phyloP scores from a whole-genome alignment of 2,888 invertebrate genomes.

The Drosophila eohydei region DNA sequence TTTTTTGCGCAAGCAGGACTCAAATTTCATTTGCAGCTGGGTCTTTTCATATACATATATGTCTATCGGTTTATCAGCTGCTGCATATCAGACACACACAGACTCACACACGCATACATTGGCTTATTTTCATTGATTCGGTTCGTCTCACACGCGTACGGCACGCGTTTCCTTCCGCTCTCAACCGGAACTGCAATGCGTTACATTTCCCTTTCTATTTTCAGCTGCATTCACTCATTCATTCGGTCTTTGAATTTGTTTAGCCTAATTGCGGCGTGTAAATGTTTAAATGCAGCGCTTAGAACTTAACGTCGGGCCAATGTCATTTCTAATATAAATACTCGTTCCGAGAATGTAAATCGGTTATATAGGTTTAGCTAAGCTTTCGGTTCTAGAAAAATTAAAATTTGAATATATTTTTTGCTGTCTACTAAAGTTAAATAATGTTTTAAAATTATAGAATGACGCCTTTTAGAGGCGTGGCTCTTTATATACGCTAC shows the following conservation, averaged over 20 bases:
- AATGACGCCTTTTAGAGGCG: too few species aligned
- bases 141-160: constrained; percentile 60
- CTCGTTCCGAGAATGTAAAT: too few species aligned
- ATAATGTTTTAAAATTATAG: neutral
- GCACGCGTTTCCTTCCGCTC: constrained; percentile 66
- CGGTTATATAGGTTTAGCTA: neutral
- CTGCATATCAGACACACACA: constrained; percentile 13
- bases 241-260: constrained; percentile 37
- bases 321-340: constrained; percentile 29
- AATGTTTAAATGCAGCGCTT: constrained; percentile 47
- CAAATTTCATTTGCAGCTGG: constrained; percentile 55
- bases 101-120: neutral
- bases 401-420: neutral
- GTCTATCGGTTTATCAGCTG: constrained; percentile 48
- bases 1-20: constrained; percentile 21
- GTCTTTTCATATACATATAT: constrained; percentile 1
- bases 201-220: constrained; percentile 28
- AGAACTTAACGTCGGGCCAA: constrained; percentile 30
- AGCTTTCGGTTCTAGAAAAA: neutral
- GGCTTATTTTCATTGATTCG: constrained; percentile 44
- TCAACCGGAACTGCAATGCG: constrained; percentile 56
- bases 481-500: too few species aligned
- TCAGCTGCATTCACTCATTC: constrained; percentile 40
- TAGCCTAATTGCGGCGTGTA: constrained; percentile 56
- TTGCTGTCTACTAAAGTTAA: neutral